Conservation (phyloP, 2,888 invertebrate species). For the Yponomeuta evonymella region DNA sequence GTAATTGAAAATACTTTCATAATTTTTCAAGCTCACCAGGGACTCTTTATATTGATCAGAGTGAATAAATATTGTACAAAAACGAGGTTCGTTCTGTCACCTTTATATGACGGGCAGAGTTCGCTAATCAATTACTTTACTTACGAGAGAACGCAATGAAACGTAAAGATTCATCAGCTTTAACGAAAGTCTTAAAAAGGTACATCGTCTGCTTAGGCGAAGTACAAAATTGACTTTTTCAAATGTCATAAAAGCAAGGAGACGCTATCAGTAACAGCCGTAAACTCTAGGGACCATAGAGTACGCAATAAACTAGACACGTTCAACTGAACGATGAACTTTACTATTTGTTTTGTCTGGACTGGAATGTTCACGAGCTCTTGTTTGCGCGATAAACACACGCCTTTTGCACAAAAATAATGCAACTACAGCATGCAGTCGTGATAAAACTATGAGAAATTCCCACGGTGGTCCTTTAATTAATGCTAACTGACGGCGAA, state of each 20-base stretch:
- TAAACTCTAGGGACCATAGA: not conserved
- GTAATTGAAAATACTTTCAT: too few relatives aligned
- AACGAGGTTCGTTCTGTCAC: too few relatives aligned
- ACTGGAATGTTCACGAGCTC: not conserved
- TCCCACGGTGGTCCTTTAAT: not conserved
- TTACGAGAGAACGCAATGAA: too few relatives aligned
- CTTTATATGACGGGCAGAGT: too few relatives aligned
- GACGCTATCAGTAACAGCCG: not conserved
- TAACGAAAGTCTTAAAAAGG: too few relatives aligned
- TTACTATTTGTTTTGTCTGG: slow-evolving; percentile 1
- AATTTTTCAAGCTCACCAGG: too few relatives aligned
- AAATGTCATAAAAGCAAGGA: not conserved
- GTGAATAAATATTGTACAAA: too few relatives aligned
- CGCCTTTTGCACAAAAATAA: not conserved
- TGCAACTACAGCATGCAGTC: not conserved
- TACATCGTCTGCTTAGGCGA: not conserved
- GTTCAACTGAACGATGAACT: not conserved
- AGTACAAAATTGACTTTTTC: not conserved
- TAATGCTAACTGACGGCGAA: not conserved
- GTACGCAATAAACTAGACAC: not conserved
- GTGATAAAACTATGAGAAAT: not conserved
- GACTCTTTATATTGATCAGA: too few relatives aligned
- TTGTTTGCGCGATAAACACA: not conserved
- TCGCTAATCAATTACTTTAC: too few relatives aligned
- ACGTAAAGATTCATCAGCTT: too few relatives aligned